These are phyloP conservation scores for Corythornis vintsioides DNA, from an alignment of 2,113 vertebrate species.

Conservation along the genomic window DNA sequence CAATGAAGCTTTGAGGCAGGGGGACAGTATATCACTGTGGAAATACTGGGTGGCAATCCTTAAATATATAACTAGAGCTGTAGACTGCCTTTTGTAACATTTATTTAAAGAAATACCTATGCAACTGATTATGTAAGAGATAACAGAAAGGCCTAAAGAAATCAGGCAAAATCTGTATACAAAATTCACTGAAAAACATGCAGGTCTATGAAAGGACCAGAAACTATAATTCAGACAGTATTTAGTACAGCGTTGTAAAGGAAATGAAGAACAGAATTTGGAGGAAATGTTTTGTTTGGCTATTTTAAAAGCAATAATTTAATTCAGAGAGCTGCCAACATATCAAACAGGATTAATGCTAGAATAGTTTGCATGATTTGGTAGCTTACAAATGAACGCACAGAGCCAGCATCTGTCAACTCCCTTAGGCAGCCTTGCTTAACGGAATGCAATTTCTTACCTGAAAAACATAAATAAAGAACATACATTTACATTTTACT, in stretches of 20 bases:
- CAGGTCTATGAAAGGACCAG: neutral
- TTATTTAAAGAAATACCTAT: neutral
- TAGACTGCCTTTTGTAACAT: neutral
- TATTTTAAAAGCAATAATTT: constrained; percentile 7
- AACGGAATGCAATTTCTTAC: constrained; percentile 80
- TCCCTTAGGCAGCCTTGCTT: constrained; percentile 74
- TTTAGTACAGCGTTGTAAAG: neutral
- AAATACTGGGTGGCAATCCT: neutral
- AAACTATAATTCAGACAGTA: neutral
- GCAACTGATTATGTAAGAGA: neutral
- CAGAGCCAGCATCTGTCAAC: constrained; percentile 78
- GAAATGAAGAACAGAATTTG: neutral
- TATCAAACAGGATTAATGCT: constrained; percentile 22
- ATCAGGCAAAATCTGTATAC: neutral
- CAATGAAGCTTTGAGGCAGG: neutral
- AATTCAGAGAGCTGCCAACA: constrained; percentile 26
- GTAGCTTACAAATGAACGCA: constrained; percentile 77
- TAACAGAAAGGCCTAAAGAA: neutral
- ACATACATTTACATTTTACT: constrained; percentile 72
- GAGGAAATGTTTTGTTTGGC: neutral
- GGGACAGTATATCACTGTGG: neutral
- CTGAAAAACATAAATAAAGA: constrained; percentile 81
- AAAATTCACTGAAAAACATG: neutral
- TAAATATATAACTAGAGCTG: neutral
- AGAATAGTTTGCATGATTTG: constrained; percentile 72